These are phyloP conservation scores for Lapara coniferarum DNA, from an alignment of 2,888 invertebrate genomes.

Conservation along the genomic window DNA sequence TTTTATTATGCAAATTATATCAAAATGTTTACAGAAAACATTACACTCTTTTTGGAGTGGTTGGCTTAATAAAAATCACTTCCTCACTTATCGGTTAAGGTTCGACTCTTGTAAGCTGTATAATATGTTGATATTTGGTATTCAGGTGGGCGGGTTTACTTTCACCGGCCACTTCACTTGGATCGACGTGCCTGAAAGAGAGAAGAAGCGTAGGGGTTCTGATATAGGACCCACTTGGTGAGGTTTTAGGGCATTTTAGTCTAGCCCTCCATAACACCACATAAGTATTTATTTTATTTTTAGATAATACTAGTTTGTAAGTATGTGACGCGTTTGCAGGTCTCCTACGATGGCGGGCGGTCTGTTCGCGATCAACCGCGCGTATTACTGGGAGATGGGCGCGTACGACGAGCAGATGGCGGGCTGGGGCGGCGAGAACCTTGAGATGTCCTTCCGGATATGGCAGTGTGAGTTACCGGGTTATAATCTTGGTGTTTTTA, in stretches of 20 bases:
- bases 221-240: conserved; percentile 86
- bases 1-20: too few relatives aligned
- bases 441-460: conserved; percentile 98
- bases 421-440: conserved; percentile 98
- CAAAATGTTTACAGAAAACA: too few relatives aligned
- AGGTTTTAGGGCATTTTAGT: conserved; percentile 32
- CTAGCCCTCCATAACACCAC: too few relatives aligned
- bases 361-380: conserved; percentile 95
- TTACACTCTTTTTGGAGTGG: too few relatives aligned
- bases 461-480: conserved; percentile 83
- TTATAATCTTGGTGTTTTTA: too few relatives aligned
- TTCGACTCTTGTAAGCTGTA: background rate
- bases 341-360: conserved; percentile 99
- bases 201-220: conserved; percentile 83
- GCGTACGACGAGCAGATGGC: conserved; percentile 99
- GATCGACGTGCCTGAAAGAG: conserved; percentile 89
- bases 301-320: background rate
- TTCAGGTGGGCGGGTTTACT: conserved; percentile 90
- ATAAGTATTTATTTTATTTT: too few relatives aligned
- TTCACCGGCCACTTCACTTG: conserved; percentile 97
- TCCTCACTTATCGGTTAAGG: too few relatives aligned
- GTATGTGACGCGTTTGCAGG: conserved; percentile 48
- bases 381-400: conserved; percentile 98
- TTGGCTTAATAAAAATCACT: too few relatives aligned
- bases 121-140: background rate